Evolutionary conservation across 2,113 vertebrate species (phyloP).

Genomic region (Pardalotus punctatus): DNA sequence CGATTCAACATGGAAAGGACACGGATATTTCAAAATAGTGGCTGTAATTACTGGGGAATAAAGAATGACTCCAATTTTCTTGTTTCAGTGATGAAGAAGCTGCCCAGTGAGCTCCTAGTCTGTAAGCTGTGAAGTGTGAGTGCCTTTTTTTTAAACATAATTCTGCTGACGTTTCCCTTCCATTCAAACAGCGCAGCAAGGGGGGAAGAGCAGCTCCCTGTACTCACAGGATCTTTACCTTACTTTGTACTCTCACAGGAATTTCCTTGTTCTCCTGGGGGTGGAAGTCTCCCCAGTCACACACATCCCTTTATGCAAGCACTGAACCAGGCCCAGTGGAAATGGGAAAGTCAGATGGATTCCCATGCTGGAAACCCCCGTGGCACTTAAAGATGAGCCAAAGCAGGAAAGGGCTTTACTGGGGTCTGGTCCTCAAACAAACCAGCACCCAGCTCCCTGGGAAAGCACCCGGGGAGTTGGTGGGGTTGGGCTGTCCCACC

Average conservation of each 20-base stretch:
- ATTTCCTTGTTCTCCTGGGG: conserved; percentile 10
- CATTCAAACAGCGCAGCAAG: conserved; percentile 3
- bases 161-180: conserved; percentile 46
- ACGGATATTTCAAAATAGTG: neutral
- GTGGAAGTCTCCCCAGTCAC: neutral
- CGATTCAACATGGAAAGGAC: neutral
- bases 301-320: neutral
- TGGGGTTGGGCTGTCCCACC: neutral
- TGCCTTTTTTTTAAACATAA: neutral
- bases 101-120: neutral
- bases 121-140: neutral
- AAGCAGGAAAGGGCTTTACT: neutral
- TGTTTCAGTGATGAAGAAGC: neutral
- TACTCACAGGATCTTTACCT: neutral
- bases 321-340: neutral
- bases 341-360: neutral
- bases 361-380: fast-evolving
- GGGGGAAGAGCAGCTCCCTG: neutral
- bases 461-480: neutral
- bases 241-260: neutral
- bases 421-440: neutral
- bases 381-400: fast-evolving
- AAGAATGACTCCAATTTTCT: neutral
- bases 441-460: neutral
- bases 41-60: neutral